Conservation (phyloP, 2,888 invertebrate genomes). For the Cheilosia grossa region DNA sequence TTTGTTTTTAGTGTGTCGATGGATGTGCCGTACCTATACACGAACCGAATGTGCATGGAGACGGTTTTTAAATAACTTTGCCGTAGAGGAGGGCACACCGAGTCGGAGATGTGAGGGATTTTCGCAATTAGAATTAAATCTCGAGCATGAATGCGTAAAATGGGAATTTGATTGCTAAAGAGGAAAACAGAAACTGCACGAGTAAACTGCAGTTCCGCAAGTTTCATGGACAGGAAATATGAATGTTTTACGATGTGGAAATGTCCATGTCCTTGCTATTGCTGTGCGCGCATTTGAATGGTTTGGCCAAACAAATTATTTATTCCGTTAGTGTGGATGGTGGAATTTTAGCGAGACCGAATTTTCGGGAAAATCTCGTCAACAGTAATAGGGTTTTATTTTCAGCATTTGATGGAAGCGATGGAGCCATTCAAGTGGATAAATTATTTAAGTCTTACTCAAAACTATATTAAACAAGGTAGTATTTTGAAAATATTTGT, state of each 20-base stretch:
- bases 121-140: constrained; percentile 64
- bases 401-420: no score
- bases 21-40: background rate
- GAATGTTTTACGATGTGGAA: constrained; percentile 14
- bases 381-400: background rate
- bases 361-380: background rate
- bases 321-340: background rate
- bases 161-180: constrained; percentile 59
- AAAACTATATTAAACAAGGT: no score
- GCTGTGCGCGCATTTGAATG: background rate
- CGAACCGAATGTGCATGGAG: constrained; percentile 20
- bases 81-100: background rate
- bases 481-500: no score
- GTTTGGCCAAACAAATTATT: constrained; percentile 19
- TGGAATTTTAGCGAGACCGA: constrained; percentile 3
- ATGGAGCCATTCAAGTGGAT: no score
- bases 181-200: background rate
- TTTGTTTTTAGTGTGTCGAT: constrained; percentile 36
- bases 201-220: constrained; percentile 7
- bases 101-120: constrained; percentile 12
- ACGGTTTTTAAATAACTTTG: constrained; percentile 15
- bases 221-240: constrained; percentile 1
- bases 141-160: constrained; percentile 64
- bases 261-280: constrained; percentile 30
- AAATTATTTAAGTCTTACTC: no score